Evolutionary conservation across 2,888 invertebrate species (phyloP).

Genomic region (Erebia epiphron): DNA sequence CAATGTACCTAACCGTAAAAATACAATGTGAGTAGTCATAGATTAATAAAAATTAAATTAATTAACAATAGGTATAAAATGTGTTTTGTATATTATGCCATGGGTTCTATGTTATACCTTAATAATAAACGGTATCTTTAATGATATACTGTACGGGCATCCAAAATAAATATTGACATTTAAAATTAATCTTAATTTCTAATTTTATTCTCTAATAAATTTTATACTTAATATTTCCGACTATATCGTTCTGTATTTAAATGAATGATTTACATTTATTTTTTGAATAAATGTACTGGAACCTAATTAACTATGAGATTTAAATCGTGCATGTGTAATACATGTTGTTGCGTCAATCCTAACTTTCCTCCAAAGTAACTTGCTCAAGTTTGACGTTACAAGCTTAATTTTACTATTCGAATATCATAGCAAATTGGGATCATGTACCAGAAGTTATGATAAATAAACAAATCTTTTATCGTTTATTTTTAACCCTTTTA

Average conservation of each 20-base stretch:
- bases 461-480: too few relatives aligned
- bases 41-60: neutral
- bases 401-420: too few relatives aligned
- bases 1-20: neutral
- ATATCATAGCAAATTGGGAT: too few relatives aligned
- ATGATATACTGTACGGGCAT: slow-evolving; percentile 47
- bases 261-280: slow-evolving; percentile 8
- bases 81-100: slow-evolving; percentile 34
- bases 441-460: too few relatives aligned
- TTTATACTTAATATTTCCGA: too few relatives aligned
- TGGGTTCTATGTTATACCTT: slow-evolving; percentile 29
- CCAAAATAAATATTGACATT: slow-evolving; percentile 56
- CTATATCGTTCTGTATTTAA: too few relatives aligned
- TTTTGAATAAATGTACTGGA: neutral
- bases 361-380: too few relatives aligned
- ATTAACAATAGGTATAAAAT: neutral
- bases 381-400: too few relatives aligned
- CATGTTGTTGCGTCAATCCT: too few relatives aligned
- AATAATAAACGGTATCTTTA: slow-evolving; percentile 62
- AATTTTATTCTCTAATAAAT: neutral
- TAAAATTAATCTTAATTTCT: neutral
- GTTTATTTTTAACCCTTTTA: too few relatives aligned
- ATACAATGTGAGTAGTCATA: neutral
- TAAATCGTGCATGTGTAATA: too few relatives aligned
- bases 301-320: neutral